A percentile compares a stretch with the other conserved stretches of the same genome.
Evolutionary conservation across 2,797 vertebrate species (phyloP).

Genomic region (Epinephelus awoara): DNA sequence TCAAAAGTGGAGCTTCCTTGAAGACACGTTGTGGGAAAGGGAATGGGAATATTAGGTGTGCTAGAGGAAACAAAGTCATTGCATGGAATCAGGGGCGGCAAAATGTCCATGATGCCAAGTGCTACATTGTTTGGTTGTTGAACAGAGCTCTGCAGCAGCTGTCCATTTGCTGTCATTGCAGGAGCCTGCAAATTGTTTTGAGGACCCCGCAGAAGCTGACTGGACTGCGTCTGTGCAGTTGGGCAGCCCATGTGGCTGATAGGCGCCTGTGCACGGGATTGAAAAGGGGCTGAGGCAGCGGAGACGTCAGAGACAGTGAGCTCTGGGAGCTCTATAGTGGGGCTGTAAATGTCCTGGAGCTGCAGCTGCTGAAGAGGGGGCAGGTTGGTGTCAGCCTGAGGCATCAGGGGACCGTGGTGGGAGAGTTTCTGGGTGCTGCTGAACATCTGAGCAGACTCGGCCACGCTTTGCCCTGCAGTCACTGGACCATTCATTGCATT

Average conservation of each 20-base stretch:
- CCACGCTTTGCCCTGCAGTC: conserved; percentile 7
- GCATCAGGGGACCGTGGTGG: conserved; percentile 43
- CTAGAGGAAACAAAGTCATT: conserved; percentile 47
- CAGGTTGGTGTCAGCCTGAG: conserved; percentile 11
- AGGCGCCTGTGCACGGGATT: conserved; percentile 50
- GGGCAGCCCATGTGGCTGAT: conserved; percentile 8
- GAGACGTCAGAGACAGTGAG: conserved; percentile 46
- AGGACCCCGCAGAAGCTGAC: conserved; percentile 30
- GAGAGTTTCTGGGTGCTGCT: conserved; percentile 63
- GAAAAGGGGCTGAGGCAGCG: conserved; percentile 17
- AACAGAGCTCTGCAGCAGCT: conserved; percentile 46
- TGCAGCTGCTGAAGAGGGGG: conserved; percentile 69
- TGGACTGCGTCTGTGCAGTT: conserved; percentile 19
- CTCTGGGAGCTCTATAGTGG: conserved; percentile 65
- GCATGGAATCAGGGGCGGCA: conserved; percentile 68
- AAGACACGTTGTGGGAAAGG: conserved; percentile 40
- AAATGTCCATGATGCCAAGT: conserved; percentile 15
- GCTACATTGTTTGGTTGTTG: conserved; percentile 26
- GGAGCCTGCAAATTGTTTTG: conserved; percentile 44
- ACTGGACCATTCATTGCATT: neutral
- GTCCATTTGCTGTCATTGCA: conserved; percentile 28
- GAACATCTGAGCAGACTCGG: conserved; percentile 24
- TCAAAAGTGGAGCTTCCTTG: conserved; percentile 49
- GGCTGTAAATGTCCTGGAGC: conserved; percentile 73
- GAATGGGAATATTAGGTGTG: conserved; percentile 19